Evolutionary conservation across 2,888 invertebrate species (phyloP).

Genomic region (Ashinkailepas kermadecensis): DNA sequence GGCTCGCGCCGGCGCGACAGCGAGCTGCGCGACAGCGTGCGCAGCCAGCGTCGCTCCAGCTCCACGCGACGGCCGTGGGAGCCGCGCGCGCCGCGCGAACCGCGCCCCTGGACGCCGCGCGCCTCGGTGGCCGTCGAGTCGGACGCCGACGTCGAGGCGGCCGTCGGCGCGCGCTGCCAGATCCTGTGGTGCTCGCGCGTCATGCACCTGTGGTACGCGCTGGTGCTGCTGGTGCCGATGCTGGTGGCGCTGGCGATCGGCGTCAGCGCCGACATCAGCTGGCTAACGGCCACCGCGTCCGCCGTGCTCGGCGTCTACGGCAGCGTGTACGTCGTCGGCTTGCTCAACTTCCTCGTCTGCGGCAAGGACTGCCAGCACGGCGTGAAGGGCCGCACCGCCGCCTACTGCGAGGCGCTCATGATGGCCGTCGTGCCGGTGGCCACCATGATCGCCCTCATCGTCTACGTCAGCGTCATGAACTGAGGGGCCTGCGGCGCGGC

Average conservation of each 20-base stretch:
- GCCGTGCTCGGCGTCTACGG: not conserved
- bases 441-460: not conserved
- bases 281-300: not conserved
- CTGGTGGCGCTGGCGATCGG: not conserved
- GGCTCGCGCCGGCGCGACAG: not conserved
- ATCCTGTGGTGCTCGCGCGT: not conserved
- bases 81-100: not conserved
- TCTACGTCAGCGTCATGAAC: not conserved
- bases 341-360: not conserved
- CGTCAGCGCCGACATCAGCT: not conserved
- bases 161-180: not conserved
- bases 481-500: not conserved
- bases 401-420: not conserved
- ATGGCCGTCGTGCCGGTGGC: not conserved
- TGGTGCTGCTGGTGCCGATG: not conserved
- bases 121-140: not conserved
- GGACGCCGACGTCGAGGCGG: not conserved
- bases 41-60: not conserved
- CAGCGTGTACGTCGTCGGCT: not conserved
- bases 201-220: constrained; percentile 5
- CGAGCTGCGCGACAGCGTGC: not conserved
- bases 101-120: not conserved
- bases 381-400: not conserved
- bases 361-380: not conserved
- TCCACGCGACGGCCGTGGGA: not conserved